Evolutionary conservation across 2,797 vertebrate genomes (phyloP).

Genomic region (Pagetopsis macropterus): DNA sequence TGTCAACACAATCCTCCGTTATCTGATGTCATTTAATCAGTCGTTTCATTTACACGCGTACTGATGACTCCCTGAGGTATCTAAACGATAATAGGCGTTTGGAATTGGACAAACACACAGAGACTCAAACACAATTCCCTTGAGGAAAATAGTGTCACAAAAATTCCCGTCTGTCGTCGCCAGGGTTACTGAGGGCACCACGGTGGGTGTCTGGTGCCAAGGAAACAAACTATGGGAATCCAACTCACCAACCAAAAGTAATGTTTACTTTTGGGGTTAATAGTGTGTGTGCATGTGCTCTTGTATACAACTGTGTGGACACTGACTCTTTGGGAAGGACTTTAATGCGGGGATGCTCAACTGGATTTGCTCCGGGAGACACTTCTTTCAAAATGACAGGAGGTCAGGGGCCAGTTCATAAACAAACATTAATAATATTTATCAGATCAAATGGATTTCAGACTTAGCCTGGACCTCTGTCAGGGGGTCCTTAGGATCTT

Average conservation of each 20-base stretch:
- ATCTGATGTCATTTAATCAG: too few species aligned
- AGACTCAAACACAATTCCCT: conserved; percentile 23
- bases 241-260: conserved; percentile 40
- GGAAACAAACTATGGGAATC: conserved; percentile 70
- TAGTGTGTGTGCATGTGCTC: conserved; percentile 47
- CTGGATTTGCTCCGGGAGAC: too few species aligned
- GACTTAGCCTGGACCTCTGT: too few species aligned
- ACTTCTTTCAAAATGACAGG: too few species aligned
- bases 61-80: conserved; percentile 10
- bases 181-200: conserved; percentile 51
- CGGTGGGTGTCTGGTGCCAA: conserved; percentile 56
- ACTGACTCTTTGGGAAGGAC: conserved; percentile 51
- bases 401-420: too few species aligned
- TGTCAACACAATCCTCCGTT: too few species aligned
- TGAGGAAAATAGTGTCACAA: conserved; percentile 42
- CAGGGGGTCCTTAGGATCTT: too few species aligned
- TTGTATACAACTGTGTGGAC: conserved; percentile 36
- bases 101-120: conserved; percentile 18
- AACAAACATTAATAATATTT: too few species aligned
- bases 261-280: conserved; percentile 71
- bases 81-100: conserved; percentile 8
- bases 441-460: too few species aligned
- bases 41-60: too few species aligned
- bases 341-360: conserved; percentile 20
- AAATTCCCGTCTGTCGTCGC: conserved; percentile 55